These are phyloP conservation scores for Diachasmimorpha longicaudata DNA, from an alignment of 1,140 invertebrate species.

Conservation along the genomic window DNA sequence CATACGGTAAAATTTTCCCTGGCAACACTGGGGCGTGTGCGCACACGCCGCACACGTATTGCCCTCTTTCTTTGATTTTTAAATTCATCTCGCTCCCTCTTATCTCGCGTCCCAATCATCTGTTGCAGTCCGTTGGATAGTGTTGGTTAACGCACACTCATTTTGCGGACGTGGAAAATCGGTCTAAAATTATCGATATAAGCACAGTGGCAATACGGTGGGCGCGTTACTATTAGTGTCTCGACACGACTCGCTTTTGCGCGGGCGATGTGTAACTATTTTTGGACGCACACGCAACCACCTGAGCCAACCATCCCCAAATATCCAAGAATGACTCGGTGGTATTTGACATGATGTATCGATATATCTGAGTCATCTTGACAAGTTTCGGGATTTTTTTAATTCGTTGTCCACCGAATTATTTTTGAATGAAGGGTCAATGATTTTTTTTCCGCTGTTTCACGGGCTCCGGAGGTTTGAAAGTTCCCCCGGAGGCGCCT, in stretches of 20 bases:
- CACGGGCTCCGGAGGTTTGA: too few relatives aligned
- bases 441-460: too few relatives aligned
- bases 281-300: slow-evolving; percentile 59
- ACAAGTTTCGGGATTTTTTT: background rate
- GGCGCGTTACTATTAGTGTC: slow-evolving; percentile 58
- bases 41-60: background rate
- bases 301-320: slow-evolving; percentile 59
- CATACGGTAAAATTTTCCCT: too few relatives aligned
- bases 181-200: slow-evolving; percentile 54
- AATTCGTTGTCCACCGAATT: too few relatives aligned
- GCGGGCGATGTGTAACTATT: slow-evolving; percentile 57
- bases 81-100: background rate
- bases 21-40: background rate
- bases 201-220: slow-evolving; percentile 46
- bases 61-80: background rate
- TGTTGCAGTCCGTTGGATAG: background rate
- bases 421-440: too few relatives aligned
- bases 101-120: background rate
- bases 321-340: slow-evolving; percentile 48
- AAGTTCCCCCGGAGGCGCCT: too few relatives aligned
- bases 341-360: background rate
- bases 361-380: background rate
- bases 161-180: slow-evolving; percentile 40
- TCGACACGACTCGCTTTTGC: slow-evolving; percentile 55
- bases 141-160: background rate